Percentiles rank a stretch among this genome's conserved stretches.
Conservation (phyloP, 2,888 invertebrate species). For the Brachyopa scutellaris region DNA sequence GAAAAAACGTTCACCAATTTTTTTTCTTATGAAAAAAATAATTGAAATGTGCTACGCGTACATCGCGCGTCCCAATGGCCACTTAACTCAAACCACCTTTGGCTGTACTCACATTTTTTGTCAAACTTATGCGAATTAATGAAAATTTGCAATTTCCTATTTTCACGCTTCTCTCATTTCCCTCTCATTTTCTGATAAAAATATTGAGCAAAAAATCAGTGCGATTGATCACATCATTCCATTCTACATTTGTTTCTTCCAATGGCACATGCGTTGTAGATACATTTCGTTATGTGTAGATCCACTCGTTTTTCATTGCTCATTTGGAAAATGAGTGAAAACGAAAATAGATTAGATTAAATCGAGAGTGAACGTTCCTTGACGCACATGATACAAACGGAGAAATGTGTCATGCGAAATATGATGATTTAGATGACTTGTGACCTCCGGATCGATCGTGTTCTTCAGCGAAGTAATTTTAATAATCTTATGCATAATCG, state of each 20-base stretch:
- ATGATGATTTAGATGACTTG: conserved; percentile 36
- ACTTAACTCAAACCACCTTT: conserved; percentile 1
- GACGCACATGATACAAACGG: not conserved
- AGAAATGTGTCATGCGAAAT: conserved; percentile 39
- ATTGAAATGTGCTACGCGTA: conserved; percentile 3
- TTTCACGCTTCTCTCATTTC: not conserved
- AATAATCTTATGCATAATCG: not conserved
- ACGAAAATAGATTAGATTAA: conserved; percentile 42
- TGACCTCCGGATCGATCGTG: conserved; percentile 8
- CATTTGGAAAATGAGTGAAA: conserved; percentile 36
- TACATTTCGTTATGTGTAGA: not conserved
- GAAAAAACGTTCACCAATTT: too few relatives aligned
- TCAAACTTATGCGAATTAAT: not conserved
- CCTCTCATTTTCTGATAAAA: not conserved
- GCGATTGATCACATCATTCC: not conserved
- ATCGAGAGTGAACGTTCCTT: not conserved
- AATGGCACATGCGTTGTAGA: conserved; percentile 33
- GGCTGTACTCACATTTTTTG: not conserved
- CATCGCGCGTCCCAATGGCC: too few relatives aligned
- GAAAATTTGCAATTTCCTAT: not conserved
- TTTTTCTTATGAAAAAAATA: too few relatives aligned
- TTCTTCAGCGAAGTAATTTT: not conserved
- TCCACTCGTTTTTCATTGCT: not conserved
- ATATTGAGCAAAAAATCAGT: too few relatives aligned
- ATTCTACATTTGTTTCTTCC: conserved; percentile 34